Base-by-base conservation (phyloP, 2,888 invertebrate species). In the Agonopterix arenella region DNA sequence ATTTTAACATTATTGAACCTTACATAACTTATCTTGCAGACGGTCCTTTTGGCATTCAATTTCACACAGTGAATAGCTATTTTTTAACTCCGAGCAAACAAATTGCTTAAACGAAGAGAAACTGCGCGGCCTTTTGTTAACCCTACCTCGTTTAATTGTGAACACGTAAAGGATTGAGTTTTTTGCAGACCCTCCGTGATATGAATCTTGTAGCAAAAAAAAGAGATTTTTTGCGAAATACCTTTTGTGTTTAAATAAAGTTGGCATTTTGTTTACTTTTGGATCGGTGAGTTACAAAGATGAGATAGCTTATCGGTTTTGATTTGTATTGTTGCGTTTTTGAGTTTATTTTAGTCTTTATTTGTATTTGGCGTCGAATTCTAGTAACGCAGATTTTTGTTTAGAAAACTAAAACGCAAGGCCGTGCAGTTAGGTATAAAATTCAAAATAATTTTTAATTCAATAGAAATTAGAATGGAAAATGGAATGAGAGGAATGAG, bases 161-260 rank as follows among this genome's bases (percentile, higher is more conserved):
- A 50, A 59, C 57, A 3, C 47, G 40, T 16, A 66, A 70, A 70
- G 65, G 64, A 61, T 71, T 67, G 65, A 56, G 57, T 56, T 66
- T 70, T 68, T 66, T 61, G 52, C 43, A 44, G 47, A 51, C 57
- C 52, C 40, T 44, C 54, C 58, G 52, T 59, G 67, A 68, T 66
- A 57, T 48, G 55, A 59, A 61, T 60, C 55, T 54, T 44, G 43
- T 40, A 48, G 45, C 16, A 41, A 48, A 50, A 48, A 46, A 50
- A 46, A 4, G 2, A 13, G 10, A 43, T 54, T 57, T 60, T 55
- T 54, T 43, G 43, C 43, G n/a, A 44, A 43, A 46, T 18, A 38
- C 28, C 43, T 38, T 28, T 28, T 11, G n/a, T 13, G 11, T 43
- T 50, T 43, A 11, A 43, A 43, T 11, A 43, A 28, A 28, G 13